Base-by-base conservation (phyloP, 2,797 vertebrate genomes). In the Hippopotamyrus pictus region DNA sequence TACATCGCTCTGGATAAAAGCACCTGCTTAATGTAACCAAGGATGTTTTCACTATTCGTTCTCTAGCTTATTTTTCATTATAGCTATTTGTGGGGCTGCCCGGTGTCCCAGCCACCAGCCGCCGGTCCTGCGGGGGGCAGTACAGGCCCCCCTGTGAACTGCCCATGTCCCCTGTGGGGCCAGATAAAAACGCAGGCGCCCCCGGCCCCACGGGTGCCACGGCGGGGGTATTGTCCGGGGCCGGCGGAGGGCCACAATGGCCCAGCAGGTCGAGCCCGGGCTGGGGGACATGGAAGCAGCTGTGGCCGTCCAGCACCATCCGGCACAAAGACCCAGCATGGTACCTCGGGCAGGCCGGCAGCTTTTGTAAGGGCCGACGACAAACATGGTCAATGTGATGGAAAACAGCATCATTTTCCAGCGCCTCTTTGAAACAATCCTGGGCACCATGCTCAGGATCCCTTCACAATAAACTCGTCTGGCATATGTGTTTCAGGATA, bases 271-370 rank as follows among this genome's bases (percentile, higher is more conserved):
- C 92, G 84, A 33, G 90, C 91, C 91, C 91, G 90, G 93, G 92
- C 88, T 88, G 89, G 91, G 90, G 92, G 89, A 90, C 88, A 29
- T 89, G 46, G 84, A 8, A 5, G 84, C 84, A 86, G 84, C 50
- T 86, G 46, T 17, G 25, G 48, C 84, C 5, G 50, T 25, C 44
- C 82, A 84, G 82, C 48, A n/a, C 44, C 82, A 84, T 84, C 92
- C 92, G 92, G 29, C 90, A 95, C 94, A 95, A 95, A 94, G 92
- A 93, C 93, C 92, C 94, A 95, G 94, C 94, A 89, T 94, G 94
- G 90, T 88, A 91, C 89, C 92, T 86, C 85, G 86, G 84, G 86
- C 88, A 91, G 92, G 87, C 91, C 92, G 89, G 17, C 92, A 89
- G 91, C 91, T 90, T 90, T 92, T 89, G 19, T 88, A 84, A 89